Base-by-base conservation (phyloP, 1,140 invertebrate species). In the Anastatus disparis region DNA sequence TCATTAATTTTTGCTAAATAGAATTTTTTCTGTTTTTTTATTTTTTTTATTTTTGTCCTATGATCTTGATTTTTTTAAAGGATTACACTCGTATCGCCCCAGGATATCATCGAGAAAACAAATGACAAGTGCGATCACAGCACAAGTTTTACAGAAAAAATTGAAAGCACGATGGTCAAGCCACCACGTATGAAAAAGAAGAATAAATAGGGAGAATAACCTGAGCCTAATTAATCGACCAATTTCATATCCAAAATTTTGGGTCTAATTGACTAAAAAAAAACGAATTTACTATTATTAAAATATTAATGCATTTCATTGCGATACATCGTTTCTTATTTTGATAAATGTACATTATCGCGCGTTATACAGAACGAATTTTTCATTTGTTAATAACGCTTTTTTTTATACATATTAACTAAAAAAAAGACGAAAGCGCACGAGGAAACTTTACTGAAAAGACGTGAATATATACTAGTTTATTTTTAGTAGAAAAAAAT, bases 101-200 rank as follows among this genome's bases (percentile, higher is more conserved):
- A 76, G 62, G 82, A 78, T 72, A 74, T 81, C 6, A 42, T 82
- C 42, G 82, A 82, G 1, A 81, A 77, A 64, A 74, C 81, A 29
- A 48, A 52, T 71, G 81, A 84, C 12, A 84, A 81, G 38, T 80
- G 73, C 62, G 75, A 53, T 46, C 40, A 64, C 59, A 48, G 72
- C 2, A 70, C 73, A 13, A 82, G 70, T 72, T 75, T 74, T 3
- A 35, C 44, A 10, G 82, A 82, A 29, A 81, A 81, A 59, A 76
- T 81, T 29, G 83, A 84, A 38, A 81, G 69, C 24, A 53, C 80
- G 24, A 76, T 79, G 2, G 66, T 75, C 13, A 86, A 85, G 61
- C 80, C 83, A 3, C 74, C 81, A n/a, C 73, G 83, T 44, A 76
- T 78, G 68, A 83, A 84, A 74, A 86, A 86, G 63, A 85, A 85